Base-by-base conservation (phyloP, 1,140 invertebrate species). In the Bacillus rossius region DNA sequence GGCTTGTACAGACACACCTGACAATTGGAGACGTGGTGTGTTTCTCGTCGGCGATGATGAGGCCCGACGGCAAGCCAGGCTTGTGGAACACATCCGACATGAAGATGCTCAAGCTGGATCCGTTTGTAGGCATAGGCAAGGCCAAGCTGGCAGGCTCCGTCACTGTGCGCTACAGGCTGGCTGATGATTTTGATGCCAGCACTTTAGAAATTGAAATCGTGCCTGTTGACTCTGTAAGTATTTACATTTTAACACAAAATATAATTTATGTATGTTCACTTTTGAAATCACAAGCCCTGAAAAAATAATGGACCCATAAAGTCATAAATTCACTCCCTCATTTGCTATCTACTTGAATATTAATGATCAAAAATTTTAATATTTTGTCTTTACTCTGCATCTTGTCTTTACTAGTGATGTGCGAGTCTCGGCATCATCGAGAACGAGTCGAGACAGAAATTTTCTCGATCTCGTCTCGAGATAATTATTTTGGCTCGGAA, bases 21-120 rank as follows among this genome's bases (percentile, higher is more conserved):
- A 70, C 72, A 14, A 67, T 69, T 20, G 75, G 75, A 13, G 75
- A 77, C 61, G 66, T 75, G n/a, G 59, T 76, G 16, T 77, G 75
- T 60, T 56, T 56, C 42, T 17, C 41, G n/a, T 20, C 38, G 17
- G 41, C 54, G 8, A 20, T 56, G 4, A 8, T 17, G 8, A 17
- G 19, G 16, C 19, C 26, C 17, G 51, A 34, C 20, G 29, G 54
- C 0, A 34, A 17, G 13, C 2, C 14, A 37, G 45, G 45, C 26
- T 20, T 45, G 14, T 56, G 54, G 54, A 26, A 22, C 8, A 47
- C 19, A 16, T 41, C 43, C n/a, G 29, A 56, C 38, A 23, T n/a
- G 4, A n/a, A 13, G 45, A 26, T 56, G 13, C 5, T 56, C 5
- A 47, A n/a, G 8, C 2, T 56, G 37, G n/a, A 56, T n/a, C 14